Base-by-base conservation (phyloP, 2,113 vertebrate genomes). In the Carassius carassius region DNA sequence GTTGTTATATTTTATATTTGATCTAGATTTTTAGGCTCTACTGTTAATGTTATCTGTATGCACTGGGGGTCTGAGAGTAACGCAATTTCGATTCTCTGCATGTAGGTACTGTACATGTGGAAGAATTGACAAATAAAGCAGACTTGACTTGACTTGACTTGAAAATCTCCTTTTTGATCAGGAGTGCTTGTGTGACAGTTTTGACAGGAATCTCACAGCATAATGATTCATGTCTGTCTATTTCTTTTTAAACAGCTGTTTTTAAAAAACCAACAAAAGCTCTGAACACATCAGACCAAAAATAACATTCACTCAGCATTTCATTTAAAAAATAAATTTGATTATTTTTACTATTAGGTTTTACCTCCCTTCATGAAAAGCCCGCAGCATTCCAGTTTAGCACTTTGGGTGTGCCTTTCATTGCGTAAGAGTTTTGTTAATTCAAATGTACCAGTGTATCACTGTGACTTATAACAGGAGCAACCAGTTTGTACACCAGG, bases 381-480 rank as follows among this genome's bases (percentile, higher is more conserved):
- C 60, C 62, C 21, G 65, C 54, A 21, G 8, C n/a, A 29, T 84
- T 84, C 69, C 16, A 8, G 74, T n/a, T 60, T 8, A 72, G 17
- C 60, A 13, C 14, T 37, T 9, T 49, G 86, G 88, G 88, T 75
- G 86, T 82, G 86, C 32, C 78, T 67, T 35, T 11, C 47, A 51
- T 86, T 87, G 81, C 56, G 73, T 62, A 87, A 86, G 29, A 76
- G 35, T 21, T 8, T 21, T 60, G 35, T 37, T 73, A 70, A 58
- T 65, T 72, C 54, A 84, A 87, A 89, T 87, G 84, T 51, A 86
- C 23, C 49, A 7, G 72, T 77, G 60, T 70, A 84, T 81, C 54
- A 69, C 10, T 12, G 21, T 85, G 83, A 86, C 88, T 84, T 44
- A 44, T 23, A 84, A 81, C 86, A 87, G 82, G 86, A 81, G 75